These are phyloP conservation scores for Lophura nycthemera DNA, from an alignment of 2,113 vertebrate genomes.

Conservation along the genomic window DNA sequence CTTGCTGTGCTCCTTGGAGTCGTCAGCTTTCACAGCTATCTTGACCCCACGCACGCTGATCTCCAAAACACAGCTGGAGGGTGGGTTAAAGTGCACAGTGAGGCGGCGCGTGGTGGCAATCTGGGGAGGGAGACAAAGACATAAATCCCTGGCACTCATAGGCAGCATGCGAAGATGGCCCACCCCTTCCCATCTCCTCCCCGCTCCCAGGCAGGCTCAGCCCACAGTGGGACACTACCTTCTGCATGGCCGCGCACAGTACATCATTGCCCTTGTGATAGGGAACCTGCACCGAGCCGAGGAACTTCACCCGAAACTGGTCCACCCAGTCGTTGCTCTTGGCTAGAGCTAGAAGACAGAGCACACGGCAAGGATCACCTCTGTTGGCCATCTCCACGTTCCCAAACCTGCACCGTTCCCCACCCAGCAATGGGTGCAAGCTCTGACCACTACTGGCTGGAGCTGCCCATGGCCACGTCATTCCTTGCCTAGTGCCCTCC, in stretches of 20 bases:
- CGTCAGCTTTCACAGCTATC: slow-evolving; percentile 89
- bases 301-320: slow-evolving; percentile 91
- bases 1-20: slow-evolving; percentile 86
- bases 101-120: slow-evolving; percentile 95
- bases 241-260: slow-evolving; percentile 98
- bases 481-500: neutral
- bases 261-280: slow-evolving; percentile 98
- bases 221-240: slow-evolving; percentile 79
- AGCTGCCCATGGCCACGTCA: rapidly evolving
- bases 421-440: neutral
- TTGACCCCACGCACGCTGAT: slow-evolving; percentile 95
- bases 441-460: neutral
- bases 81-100: slow-evolving; percentile 97
- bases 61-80: slow-evolving; percentile 93
- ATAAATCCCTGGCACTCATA: neutral
- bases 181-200: neutral
- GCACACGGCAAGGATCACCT: neutral
- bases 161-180: neutral
- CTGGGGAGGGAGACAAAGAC: slow-evolving; percentile 62
- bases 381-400: rapidly evolving
- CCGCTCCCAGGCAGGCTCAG: neutral
- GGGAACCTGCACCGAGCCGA: slow-evolving; percentile 95
- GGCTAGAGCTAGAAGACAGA: slow-evolving; percentile 76
- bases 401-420: neutral
- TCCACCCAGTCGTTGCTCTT: slow-evolving; percentile 93